These are phyloP conservation scores for Pao palembangensis DNA, from an alignment of 2,113 vertebrate species.

Conservation along the genomic window DNA sequence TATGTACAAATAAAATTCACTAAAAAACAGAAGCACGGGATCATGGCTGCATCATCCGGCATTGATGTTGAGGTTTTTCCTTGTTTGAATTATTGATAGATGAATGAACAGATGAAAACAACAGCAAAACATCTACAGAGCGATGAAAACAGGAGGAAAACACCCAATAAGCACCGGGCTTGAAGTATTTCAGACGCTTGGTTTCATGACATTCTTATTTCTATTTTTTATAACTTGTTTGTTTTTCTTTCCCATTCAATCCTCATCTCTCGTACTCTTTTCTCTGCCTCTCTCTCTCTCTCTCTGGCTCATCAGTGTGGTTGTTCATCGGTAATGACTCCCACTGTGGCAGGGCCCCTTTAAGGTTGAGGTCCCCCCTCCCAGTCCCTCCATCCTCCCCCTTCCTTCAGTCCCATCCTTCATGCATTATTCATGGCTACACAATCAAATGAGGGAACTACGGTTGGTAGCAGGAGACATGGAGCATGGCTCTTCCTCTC, in stretches of 20 bases:
- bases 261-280: slow-evolving; percentile 27
- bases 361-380: slow-evolving; percentile 75
- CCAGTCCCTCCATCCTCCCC: slow-evolving; percentile 38
- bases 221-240: slow-evolving; percentile 70
- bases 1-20: slow-evolving; percentile 29
- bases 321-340: slow-evolving; percentile 81
- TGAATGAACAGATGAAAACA: slow-evolving; percentile 67
- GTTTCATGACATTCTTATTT: slow-evolving; percentile 65
- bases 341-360: slow-evolving; percentile 80
- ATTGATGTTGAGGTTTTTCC: slow-evolving; percentile 38
- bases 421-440: slow-evolving; percentile 97
- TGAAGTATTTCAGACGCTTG: slow-evolving; percentile 64
- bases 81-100: slow-evolving; percentile 59
- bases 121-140: slow-evolving; percentile 62
- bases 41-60: slow-evolving; percentile 45
- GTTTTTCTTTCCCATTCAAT: slow-evolving; percentile 65
- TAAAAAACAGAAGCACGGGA: slow-evolving; percentile 24
- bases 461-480: slow-evolving; percentile 87
- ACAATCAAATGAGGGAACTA: slow-evolving; percentile 96
- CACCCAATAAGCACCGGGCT: slow-evolving; percentile 55
- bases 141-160: slow-evolving; percentile 59
- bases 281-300: slow-evolving; percentile 26
- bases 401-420: slow-evolving; percentile 62
- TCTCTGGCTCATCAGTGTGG: slow-evolving; percentile 74
- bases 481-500: slow-evolving; percentile 93